Evolutionary conservation across 2,888 invertebrate species (phyloP), one percentile per base, ranked within the genome.

Genomic region (Cecidostiba fungosa): DNA sequence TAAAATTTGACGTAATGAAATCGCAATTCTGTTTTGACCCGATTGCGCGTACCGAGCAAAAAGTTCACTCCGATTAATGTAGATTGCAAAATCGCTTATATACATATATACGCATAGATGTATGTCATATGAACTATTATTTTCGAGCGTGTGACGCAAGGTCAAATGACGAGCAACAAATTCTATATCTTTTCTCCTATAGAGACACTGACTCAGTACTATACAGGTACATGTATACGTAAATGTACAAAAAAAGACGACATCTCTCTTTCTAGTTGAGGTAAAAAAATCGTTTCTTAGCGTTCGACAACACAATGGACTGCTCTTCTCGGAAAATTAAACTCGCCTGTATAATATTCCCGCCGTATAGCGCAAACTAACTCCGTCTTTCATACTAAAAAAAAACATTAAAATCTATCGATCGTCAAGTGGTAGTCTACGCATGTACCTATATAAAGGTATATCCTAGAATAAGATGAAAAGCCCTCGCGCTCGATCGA

Each of bases 331-430:
- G 59, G 59, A 59, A 59, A 59, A 59, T 59, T 59, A 59, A 23
- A 19, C 50, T 50, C 19, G 50, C 4, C 50, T 19, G 43, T 50
- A 50, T 6, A 19, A n/a, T n/a, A n/a, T n/a, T 50, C 16, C 16
- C 50, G 5, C 54, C n/a, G n/a, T 43, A 2, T 54, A 54, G 19
- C 54, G 16, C n/a, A 5, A 54, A 54, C 54, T 54, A 54, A 3
- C n/a, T n/a, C 54, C 19, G 54, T n/a, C 54, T 16, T 54, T 54
- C 10, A 16, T n/a, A 26, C 16, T 66, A 10, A 12, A 66, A 29
- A 66, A 66, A 23, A 36, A 78, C 69, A 79, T 32, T 79, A 19
- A 69, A 78, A 69, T 47, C 12, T 29, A 78, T 78, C 69, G 78
- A 78, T 78, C 69, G 16, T 10, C 0, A n/a, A n/a, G 12, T 12